phyloP scores from a whole-genome alignment of 2,888 invertebrate species.

The Hermaeophaga mercurialis region DNA sequence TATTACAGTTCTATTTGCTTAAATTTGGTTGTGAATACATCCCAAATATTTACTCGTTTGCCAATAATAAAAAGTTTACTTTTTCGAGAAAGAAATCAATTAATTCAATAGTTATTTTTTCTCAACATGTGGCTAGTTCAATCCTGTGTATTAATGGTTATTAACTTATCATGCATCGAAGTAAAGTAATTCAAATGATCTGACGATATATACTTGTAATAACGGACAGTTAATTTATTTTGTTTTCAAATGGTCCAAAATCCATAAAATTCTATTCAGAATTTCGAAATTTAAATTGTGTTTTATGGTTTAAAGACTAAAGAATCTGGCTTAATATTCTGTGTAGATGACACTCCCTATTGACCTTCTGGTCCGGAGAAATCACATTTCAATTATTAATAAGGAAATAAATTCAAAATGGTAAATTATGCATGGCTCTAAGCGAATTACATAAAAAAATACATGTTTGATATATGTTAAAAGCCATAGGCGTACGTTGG shows the following conservation, averaged over 20 bases:
- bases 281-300: constrained; percentile 20
- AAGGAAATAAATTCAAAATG: constrained; percentile 16
- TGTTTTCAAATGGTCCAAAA: constrained; percentile 5
- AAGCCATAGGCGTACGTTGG: no score
- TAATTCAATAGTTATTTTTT: no score
- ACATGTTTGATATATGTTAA: background rate
- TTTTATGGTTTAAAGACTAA: background rate
- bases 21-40: no score
- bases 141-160: no score
- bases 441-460: constrained; percentile 11
- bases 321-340: constrained; percentile 11
- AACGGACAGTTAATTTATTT: background rate
- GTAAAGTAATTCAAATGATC: no score
- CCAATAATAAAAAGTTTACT: no score
- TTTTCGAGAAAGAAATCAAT: no score
- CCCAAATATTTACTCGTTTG: no score
- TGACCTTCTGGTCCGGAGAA: constrained; percentile 24
- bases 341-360: constrained; percentile 18
- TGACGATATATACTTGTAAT: no score
- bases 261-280: constrained; percentile 2
- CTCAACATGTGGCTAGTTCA: no score
- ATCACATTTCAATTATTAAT: constrained; percentile 24
- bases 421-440: constrained; percentile 20
- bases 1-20: no score
- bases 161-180: no score